Base-by-base conservation (phyloP, 2,113 vertebrate genomes). In the Planiliza haematocheilus region DNA sequence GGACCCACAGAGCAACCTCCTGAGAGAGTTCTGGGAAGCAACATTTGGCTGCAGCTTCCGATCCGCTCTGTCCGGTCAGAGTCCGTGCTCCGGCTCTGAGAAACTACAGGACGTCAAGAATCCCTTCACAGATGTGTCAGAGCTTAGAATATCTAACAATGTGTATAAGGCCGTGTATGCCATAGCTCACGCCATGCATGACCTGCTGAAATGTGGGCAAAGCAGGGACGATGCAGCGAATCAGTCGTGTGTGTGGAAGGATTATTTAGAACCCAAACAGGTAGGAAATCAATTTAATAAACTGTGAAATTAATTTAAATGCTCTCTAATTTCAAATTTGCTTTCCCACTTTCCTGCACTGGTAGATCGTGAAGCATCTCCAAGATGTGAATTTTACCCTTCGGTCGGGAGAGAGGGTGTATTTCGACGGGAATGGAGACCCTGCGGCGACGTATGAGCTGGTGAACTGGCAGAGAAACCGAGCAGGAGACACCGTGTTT, bases 111-210 rank as follows among this genome's bases (percentile, higher is more conserved):
- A 92, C 18, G 46, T 90, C 1, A 55, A 70, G 7, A 93, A 89
- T 69, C 62, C 74, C 12, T 94, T 91, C 38, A 94, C 91, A 21
- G 93, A 95, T 63, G 91, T 91, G 10, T 93, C 92, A 49, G 85
- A 92, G 67, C 83, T 94, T 12, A 88, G 93, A 55, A 93, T 94
- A 76, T 91, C 93, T 7, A 90, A 91, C 75, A 93, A 93, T 68
- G 93, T 95, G 17, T 95, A 95, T 52, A 94, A 94, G 64, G 91
- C 92, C 37, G 90, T 91, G 16, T 93, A 94, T 73, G 91, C 92
- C 49, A 82, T 91, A 58, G 94, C 92, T 69, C 79, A 94, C 49
- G 89, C 91, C 12, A 20, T 93, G 20, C 90, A 93, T 36, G 78
- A 74, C 45, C 71, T 90, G 72, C 64, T 93, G 18, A 74, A 68